Base-by-base conservation (phyloP, 2,797 vertebrate species). In the Tolypeutes matacus region DNA sequence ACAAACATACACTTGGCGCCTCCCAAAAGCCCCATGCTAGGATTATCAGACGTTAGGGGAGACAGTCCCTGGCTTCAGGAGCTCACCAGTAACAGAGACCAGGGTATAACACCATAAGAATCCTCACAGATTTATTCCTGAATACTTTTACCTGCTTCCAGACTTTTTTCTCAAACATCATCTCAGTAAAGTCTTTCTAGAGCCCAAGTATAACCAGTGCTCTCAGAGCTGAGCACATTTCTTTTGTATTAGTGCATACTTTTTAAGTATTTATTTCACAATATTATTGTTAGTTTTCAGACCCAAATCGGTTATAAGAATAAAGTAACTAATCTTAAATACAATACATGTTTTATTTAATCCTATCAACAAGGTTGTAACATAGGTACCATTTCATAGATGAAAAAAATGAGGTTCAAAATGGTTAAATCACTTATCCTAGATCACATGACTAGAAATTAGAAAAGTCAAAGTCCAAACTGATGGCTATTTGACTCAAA, bases 241-340 rank as follows among this genome's bases (percentile, higher is more conserved):
- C 27, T 67, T 42, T 64, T 81, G 81, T 69, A 46, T 81, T 7
- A 85, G 60, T 76, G n/a, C 14, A 34, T 39, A 89, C 13, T 89
- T 86, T 76, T 81, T 76, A 29, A 81, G 31, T 31, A 80, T 46
- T 77, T 84, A 84, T 80, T 84, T 75, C 42, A 87, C 31, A 42
- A 64, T 46, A 67, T 80, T 83, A 86, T 31, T 83, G 17, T 86
- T 82, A 75, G 39, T 75, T 91, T 84, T 67, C 64, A 92, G 15
- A 20, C 72, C 62, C 36, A 72, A 86, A 86, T 78, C 75, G 70
- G 39, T 85, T 92, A 64, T 51, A 95, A 81, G 39, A 65, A 75
- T 88, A 62, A 93, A 85, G 60, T 56, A 93, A 90, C 21, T 91
- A 85, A 94, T 3, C 18, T 86, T 82, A 77, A 82, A 88, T 86